These are phyloP conservation scores for Leuciscus idus DNA, from an alignment of 2,113 vertebrate species.

Conservation along the genomic window DNA sequence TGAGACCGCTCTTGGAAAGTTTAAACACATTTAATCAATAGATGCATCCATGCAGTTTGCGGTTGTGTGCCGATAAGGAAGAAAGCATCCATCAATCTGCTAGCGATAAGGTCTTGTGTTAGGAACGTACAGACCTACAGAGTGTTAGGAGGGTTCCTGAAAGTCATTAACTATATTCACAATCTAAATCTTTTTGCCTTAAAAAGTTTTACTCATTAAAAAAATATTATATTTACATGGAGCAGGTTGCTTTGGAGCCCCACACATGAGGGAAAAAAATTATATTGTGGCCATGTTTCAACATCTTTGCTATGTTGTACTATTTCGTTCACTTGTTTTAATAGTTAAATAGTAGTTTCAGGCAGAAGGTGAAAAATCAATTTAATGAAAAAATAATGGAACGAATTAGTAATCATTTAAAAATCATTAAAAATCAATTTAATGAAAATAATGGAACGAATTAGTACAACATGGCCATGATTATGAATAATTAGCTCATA, in stretches of 20 bases:
- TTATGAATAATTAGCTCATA: not conserved
- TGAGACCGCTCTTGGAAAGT: not conserved
- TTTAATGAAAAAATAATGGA: not conserved
- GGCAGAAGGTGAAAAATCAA: not conserved
- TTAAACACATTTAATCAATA: conserved; percentile 21
- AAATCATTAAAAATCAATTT: not conserved
- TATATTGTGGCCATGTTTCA: not conserved
- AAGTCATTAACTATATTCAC: not conserved
- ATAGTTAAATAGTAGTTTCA: not conserved
- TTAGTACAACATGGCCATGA: too few relatives aligned
- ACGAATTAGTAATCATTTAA: not conserved
- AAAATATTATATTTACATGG: not conserved
- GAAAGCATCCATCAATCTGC: not conserved
- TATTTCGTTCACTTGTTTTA: not conserved
- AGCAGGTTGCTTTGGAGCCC: not conserved
- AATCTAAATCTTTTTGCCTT: not conserved
- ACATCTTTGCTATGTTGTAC: not conserved
- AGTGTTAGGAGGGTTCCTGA: not conserved
- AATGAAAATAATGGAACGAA: not conserved
- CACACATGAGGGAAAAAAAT: not conserved
- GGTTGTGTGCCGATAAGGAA: conserved; percentile 10
- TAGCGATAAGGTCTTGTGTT: conserved; percentile 2
- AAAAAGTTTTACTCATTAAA: not conserved
- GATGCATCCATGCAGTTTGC: not conserved
- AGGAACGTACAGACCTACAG: not conserved